Evolutionary conservation across 2,113 vertebrate genomes (phyloP), one percentile per base, ranked within the genome.

Genomic region (Ornithorhynchus anatinus): DNA sequence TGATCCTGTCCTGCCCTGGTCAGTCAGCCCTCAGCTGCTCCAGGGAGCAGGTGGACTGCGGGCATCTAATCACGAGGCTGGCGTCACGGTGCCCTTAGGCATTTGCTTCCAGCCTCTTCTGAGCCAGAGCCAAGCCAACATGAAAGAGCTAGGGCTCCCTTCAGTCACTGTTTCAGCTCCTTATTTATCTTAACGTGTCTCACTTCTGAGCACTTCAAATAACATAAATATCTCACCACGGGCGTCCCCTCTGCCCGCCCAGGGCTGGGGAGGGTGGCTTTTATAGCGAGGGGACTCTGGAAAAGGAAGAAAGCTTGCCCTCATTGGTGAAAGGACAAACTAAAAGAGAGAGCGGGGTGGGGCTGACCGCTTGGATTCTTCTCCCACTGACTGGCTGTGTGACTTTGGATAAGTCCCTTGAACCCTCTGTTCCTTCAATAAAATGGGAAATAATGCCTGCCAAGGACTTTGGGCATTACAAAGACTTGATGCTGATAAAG

Each of bases 331-430:
- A 31, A 48, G 20, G 36, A 22, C 23, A 20, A 16, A 4, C 22
- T 25, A 5, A 23, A 40, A 40, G 35, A 50, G 31, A n/a, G n/a
- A n/a, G n/a, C n/a, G n/a, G n/a, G 3, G 1, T 16, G 23, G 27
- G n/a, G 13, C 3, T 0, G 9, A 4, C 15, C 13, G 15, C 5
- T 7, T 13, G 4, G 14, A 22, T 11, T 22, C 6, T 37, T 35
- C 33, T 17, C 54, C 47, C 4, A 19, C n/a, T n/a, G 42, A 31
- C 0, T 1, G 19, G 35, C 40, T 40, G 19, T 61, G 29, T 32
- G n/a, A 14, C 12, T n/a, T 6, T 35, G n/a, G 9, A 16, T 20
- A n/a, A 42, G 29, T 22, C n/a, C n/a, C 39, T 39, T 12, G 29
- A 16, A 12, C 39, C 23, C n/a, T 40, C 35, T 25, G 35, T 35